Conservation (phyloP, 2,113 vertebrate species). For the Chauna torquata region DNA sequence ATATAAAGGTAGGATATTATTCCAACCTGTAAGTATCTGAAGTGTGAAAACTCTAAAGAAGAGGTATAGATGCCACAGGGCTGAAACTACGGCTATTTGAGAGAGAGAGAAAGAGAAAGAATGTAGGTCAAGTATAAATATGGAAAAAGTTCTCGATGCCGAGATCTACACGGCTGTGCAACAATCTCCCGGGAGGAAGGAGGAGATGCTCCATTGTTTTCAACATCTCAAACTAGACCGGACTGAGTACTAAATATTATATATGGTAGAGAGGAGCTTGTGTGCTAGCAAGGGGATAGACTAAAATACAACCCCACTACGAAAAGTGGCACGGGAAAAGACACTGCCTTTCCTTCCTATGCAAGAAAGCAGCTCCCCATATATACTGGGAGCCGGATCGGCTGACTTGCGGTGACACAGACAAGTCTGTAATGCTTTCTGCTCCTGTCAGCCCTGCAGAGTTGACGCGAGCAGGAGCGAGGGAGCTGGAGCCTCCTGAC, state of each 20-base stretch:
- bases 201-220: conserved; percentile 4
- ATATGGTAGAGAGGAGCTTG: not conserved
- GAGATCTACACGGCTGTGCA: not conserved
- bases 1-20: conserved; percentile 4
- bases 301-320: not conserved
- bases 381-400: not conserved
- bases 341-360: not conserved
- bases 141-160: not conserved
- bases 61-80: not conserved
- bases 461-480: not conserved
- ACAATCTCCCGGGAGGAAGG: not conserved
- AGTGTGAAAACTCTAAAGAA: not conserved
- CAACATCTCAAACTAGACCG: not conserved
- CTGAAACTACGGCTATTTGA: not conserved
- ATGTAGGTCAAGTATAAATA: conserved; percentile 31
- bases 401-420: not conserved
- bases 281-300: not conserved
- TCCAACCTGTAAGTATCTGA: not conserved
- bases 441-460: not conserved
- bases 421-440: not conserved
- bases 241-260: not conserved
- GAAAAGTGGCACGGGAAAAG: not conserved
- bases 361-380: not conserved
- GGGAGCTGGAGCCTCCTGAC: rapidly evolving
- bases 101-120: not conserved